Evolutionary conservation across 2,113 vertebrate species (phyloP), one percentile per base, ranked within the genome.

Genomic region (Ceratotherium simum): DNA sequence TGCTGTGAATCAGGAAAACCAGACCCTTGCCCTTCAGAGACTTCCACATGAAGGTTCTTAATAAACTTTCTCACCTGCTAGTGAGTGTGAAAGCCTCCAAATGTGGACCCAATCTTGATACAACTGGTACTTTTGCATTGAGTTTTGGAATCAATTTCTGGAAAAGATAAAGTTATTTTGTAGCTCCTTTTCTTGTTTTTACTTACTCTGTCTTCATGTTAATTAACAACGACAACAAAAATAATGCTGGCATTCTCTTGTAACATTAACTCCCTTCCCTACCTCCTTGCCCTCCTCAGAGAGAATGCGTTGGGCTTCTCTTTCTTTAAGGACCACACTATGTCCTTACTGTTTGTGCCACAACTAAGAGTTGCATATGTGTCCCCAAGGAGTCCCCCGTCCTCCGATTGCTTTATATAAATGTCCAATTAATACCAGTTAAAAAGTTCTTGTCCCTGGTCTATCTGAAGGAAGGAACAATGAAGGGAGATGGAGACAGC

Each of bases 361-460:
- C 67, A 73, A 42, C 54, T 72, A 58, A 67, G 96, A 93, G 64
- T 36, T 90, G 65, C 21, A 5, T 70, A 48, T 17, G 31, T 65
- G 67, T 91, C 90, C 90, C 64, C 27, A 48, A 72, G 86, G 75
- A 94, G 27, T 36, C 46, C 95, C 18, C 87, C 97, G 33, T 86
- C 79, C 76, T 25, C 64, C 33, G 60, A 84, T 94, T 94, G 80
- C 86, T 94, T 98, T 95, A 95, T 97, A 93, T 87, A 98, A 95
- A 91, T 84, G 72, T 46, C 65, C 96, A 83, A 72, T 95, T 93
- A 97, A 91, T 78, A 72, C 96, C 70, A 81, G 82, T 98, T 97
- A 78, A 85, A 54, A 97, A 97, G 95, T 96, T 97, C 92, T 98
- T 96, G 86, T 93, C 98, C 51, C 85, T 65, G 31, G 51, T 81